A percentile compares a stretch with the other conserved stretches of the same genome.
Conservation (phyloP, 2,888 invertebrate species). For the Lycophotia porphyrea region DNA sequence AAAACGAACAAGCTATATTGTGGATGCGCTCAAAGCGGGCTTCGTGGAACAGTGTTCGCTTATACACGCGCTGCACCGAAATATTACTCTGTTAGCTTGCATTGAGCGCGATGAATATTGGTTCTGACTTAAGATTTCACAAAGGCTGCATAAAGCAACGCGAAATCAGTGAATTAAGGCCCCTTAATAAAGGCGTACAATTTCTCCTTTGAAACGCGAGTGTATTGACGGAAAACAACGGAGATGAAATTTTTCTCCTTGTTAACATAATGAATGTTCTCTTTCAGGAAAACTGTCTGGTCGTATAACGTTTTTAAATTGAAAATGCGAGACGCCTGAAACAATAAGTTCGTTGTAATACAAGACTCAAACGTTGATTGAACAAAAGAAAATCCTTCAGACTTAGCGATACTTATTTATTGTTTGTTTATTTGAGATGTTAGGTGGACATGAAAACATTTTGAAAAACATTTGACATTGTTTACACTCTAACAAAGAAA, state of each 20-base stretch:
- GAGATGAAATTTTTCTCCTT: conserved; percentile 33
- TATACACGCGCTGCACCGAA: conserved; percentile 44
- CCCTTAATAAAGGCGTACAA: conserved; percentile 39
- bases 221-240: conserved; percentile 46
- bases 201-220: conserved; percentile 45
- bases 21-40: conserved; percentile 66
- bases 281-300: conserved; percentile 13
- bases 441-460: not conserved
- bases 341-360: conserved; percentile 14
- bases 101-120: conserved; percentile 60
- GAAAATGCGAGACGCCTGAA: conserved; percentile 20
- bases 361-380: conserved; percentile 14
- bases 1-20: conserved; percentile 69
- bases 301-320: conserved; percentile 39
- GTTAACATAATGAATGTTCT: conserved; percentile 39
- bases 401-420: conserved; percentile 13
- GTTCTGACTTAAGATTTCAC: conserved; percentile 58
- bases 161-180: conserved; percentile 37
- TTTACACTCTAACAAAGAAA: not conserved
- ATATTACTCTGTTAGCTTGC: conserved; percentile 55
- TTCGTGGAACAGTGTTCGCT: conserved; percentile 49
- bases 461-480: not conserved
- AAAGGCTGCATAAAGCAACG: conserved; percentile 45
- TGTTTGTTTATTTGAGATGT: conserved; percentile 10
- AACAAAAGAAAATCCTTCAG: conserved; percentile 6